Evolutionary conservation across 2,113 vertebrate genomes (phyloP), one percentile per base, ranked within the genome.

Genomic region (Pteropus alecto): DNA sequence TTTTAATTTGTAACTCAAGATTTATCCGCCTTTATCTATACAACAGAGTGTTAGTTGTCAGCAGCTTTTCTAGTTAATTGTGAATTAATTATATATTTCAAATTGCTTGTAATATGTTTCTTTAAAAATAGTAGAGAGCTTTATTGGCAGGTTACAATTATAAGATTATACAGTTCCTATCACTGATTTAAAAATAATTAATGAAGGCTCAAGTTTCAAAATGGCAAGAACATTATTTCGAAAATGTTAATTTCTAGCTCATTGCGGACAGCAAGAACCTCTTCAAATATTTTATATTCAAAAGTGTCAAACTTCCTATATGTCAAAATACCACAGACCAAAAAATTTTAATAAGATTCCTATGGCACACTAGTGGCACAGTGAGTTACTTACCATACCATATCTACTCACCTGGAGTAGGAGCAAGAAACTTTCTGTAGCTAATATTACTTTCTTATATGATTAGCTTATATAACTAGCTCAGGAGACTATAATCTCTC

Each of bases 81-180:
- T 73, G 74, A 96, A 96, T 96, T 97, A 97, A 97, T 97, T 97
- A 96, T 90, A 85, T 92, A 97, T 96, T 94, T 95, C 83, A 97
- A 95, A 87, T 95, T 87, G 94, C 84, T 88, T 77, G 8, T 84
- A 96, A 96, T 94, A 93, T 82, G 33, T 73, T 85, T 97, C 61
- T 83, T 87, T 91, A 91, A 92, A 93, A 96, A 77, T 82, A 83
- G 15, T 90, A 94, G 70, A 89, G 58, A 83, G 74, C n/a, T 92
- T 95, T 93, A 84, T 71, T 86, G 68, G 96, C 95, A 90, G 58
- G 73, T 96, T 95, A 93, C 83, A 87, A 96, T 97, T 92, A 87
- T 65, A 95, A 90, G 83, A 97, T 95, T 97, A 89, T 78, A 91
- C n/a, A 73, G 56, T 71, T 96, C 43, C 16, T 12, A 93, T 51